Base-by-base conservation (phyloP, 2,797 vertebrate species). In the Micrastur ruficollis region DNA sequence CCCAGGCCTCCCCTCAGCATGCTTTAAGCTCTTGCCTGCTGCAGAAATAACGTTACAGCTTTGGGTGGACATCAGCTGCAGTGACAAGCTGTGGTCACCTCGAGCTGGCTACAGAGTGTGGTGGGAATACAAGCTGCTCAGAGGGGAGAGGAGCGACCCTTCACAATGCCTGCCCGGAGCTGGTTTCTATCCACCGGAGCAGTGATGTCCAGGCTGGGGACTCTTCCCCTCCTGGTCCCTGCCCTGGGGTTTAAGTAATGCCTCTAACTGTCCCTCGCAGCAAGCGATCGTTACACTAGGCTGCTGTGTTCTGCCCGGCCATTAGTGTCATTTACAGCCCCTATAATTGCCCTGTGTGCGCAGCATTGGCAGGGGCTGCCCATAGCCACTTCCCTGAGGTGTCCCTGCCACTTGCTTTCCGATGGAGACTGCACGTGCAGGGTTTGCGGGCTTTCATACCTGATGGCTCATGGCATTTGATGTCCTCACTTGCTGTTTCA, bases 311-410 rank as follows among this genome's bases (percentile, higher is more conserved):
- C n/a, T 56, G 12, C 6, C 7, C 12, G 11, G 72, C 72, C 84
- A 25, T 91, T 82, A 75, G 78, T 90, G 49, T 66, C 73, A 44
- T 90, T 74, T 38, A 82, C 38, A 63, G 49, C 40, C 71, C 56
- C 91, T 94, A 8, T 91, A 38, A 93, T 94, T 96, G 88, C 85
- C 67, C 75, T 83, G 76, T 19, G 81, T 66, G 55, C 6, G 11
- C 55, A 16, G 65, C 50, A 12, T 18, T 18, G n/a, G n/a, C 50
- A 44, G n/a, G 32, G 22, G 38, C 84, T 80, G 46, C 46, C 58
- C 26, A 26, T 34, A 66, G 59, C 38, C 5, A 0, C 62, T 66
- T 36, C 38, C 42, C 42, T 34, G 29, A 29, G 23, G 32, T 52
- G 52, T 63, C 72, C 46, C 17, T n/a, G 46, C 21, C 42, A 9